phyloP scores from a whole-genome alignment of 2,113 vertebrate species.

The Anarhynchus alexandrinus region DNA sequence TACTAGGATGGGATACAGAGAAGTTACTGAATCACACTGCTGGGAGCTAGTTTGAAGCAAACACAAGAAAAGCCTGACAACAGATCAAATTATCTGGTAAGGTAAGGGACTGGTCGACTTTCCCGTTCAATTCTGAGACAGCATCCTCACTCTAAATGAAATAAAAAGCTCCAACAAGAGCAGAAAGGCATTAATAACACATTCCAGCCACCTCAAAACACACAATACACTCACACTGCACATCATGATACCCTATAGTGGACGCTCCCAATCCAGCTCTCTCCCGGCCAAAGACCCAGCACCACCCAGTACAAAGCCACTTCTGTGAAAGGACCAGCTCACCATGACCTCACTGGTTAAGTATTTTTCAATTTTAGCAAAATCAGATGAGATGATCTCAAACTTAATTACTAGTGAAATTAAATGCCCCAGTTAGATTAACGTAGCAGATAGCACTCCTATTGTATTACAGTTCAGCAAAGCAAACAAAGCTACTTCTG shows the following conservation, averaged over 20 bases:
- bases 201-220: neutral
- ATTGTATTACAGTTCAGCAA: constrained; percentile 34
- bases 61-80: neutral
- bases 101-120: neutral
- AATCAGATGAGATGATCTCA: constrained; percentile 32
- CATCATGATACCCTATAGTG: neutral
- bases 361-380: constrained; percentile 59
- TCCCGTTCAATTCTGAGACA: neutral
- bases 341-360: constrained; percentile 23
- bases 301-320: neutral
- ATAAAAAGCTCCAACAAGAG: neutral
- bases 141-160: neutral
- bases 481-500: constrained; percentile 22
- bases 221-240: neutral
- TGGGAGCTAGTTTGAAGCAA: neutral
- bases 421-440: constrained; percentile 43
- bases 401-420: constrained; percentile 57
- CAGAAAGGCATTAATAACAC: neutral
- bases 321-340: constrained; percentile 12
- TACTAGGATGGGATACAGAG: neutral
- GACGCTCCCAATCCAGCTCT: neutral
- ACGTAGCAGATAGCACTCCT: constrained; percentile 24
- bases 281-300: neutral
- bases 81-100: neutral
- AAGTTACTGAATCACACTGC: neutral